phyloP scores from a whole-genome alignment of 2,113 vertebrate species.

The Corythoichthys haematopterus region DNA sequence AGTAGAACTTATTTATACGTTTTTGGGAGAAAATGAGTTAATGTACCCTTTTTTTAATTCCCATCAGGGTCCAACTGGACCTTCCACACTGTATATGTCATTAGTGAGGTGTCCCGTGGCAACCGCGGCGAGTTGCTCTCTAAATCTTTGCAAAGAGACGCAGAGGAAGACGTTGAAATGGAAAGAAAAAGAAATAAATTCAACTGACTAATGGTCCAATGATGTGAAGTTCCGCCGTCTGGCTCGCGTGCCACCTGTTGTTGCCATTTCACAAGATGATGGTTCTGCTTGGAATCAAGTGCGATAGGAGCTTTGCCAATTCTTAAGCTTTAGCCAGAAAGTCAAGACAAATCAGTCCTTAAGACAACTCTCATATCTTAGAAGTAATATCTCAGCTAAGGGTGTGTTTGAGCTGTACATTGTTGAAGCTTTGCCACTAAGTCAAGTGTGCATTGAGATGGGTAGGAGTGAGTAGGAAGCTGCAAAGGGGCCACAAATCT shows the following conservation, averaged over 20 bases:
- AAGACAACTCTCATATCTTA: slow-evolving; percentile 9
- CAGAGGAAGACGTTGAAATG: slow-evolving; percentile 23
- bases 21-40: no score
- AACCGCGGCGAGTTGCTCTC: slow-evolving; percentile 55
- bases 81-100: slow-evolving; percentile 71
- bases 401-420: slow-evolving; percentile 17
- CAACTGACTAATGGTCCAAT: not conserved
- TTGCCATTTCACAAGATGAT: slow-evolving; percentile 44
- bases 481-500: slow-evolving; percentile 46
- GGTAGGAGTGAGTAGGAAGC: slow-evolving; percentile 49
- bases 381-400: slow-evolving; percentile 1
- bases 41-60: slow-evolving; percentile 3
- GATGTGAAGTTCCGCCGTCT: slow-evolving; percentile 22
- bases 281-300: slow-evolving; percentile 27
- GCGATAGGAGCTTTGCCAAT: slow-evolving; percentile 21
- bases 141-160: slow-evolving; percentile 62
- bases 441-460: slow-evolving; percentile 14
- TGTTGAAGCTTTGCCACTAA: slow-evolving; percentile 47
- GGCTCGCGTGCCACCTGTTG: slow-evolving; percentile 32
- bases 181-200: slow-evolving; percentile 38
- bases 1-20: no score
- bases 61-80: slow-evolving; percentile 11
- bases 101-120: slow-evolving; percentile 61
- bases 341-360: slow-evolving; percentile 29
- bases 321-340: not conserved